phyloP scores from a whole-genome alignment of 2,113 vertebrate species.

The Syngnathus typhle region DNA sequence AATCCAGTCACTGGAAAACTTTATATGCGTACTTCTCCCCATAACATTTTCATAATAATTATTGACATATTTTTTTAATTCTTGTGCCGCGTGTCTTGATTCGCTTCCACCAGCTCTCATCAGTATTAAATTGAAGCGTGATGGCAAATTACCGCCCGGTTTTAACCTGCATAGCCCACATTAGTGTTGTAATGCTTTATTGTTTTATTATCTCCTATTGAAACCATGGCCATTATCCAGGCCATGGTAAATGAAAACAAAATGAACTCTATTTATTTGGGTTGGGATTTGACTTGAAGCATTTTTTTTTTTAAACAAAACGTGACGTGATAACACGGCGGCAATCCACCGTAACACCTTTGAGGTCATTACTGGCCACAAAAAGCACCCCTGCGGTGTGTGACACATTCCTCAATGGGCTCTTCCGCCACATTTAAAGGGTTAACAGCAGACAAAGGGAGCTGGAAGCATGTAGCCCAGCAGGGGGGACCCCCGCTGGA shows the following conservation, averaged over 20 bases:
- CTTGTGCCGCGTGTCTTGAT: no score
- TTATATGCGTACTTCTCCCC: no score
- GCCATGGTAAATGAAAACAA: not conserved
- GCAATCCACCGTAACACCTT: constrained; percentile 58
- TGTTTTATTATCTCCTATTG: not conserved
- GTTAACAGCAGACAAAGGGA: constrained; percentile 69
- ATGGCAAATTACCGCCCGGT: not conserved
- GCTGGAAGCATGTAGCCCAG: constrained; percentile 61
- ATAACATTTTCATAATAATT: no score
- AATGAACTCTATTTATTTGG: not conserved
- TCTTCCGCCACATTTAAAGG: constrained; percentile 66
- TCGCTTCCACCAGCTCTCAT: no score
- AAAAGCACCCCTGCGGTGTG: constrained; percentile 63
- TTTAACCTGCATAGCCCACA: not conserved
- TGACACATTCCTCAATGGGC: constrained; percentile 66
- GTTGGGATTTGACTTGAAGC: not conserved
- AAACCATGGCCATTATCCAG: not conserved
- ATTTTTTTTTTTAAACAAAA: not conserved
- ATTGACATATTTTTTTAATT: no score
- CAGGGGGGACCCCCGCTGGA: constrained; percentile 61
- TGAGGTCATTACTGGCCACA: constrained; percentile 65
- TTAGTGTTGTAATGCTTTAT: not conserved
- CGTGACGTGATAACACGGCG: constrained; percentile 11
- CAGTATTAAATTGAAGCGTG: not conserved
- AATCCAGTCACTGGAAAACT: no score